Evolutionary conservation across 1,140 invertebrate genomes (phyloP).

Genomic region (Drosophila mayri): DNA sequence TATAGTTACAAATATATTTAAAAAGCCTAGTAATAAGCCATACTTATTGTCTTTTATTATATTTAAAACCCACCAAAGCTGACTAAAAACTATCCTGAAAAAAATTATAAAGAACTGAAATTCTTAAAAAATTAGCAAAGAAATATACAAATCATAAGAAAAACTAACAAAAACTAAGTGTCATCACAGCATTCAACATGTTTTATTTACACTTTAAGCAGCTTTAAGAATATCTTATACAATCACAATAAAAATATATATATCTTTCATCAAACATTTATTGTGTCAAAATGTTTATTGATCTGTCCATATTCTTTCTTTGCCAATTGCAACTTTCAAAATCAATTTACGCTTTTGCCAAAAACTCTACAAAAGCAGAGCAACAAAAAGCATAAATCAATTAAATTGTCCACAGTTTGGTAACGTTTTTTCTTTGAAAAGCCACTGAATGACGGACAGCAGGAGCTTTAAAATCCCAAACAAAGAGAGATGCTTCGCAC

Average conservation of each 20-base stretch:
- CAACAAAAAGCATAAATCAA: conserved; percentile 66
- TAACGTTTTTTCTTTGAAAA: conserved; percentile 43
- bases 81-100: not conserved
- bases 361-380: conserved; percentile 29
- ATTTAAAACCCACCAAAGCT: not conserved
- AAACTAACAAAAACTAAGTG: not conserved
- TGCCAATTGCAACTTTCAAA: conserved; percentile 36
- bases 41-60: too few species aligned
- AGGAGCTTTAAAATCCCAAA: conserved; percentile 23
- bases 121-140: not conserved
- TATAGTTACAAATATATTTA: too few species aligned
- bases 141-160: not conserved
- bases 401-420: conserved; percentile 76
- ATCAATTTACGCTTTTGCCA: conserved; percentile 40
- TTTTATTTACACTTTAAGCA: not conserved
- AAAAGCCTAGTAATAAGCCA: too few species aligned
- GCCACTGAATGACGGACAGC: conserved; percentile 13
- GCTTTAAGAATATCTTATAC: not conserved
- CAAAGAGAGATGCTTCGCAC: conserved; percentile 29
- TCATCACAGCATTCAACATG: not conserved
- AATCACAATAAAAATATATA: not conserved
- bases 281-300: conserved; percentile 22
- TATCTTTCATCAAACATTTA: not conserved
- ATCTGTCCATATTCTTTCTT: conserved; percentile 19
- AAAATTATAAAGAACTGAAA: not conserved